Evolutionary conservation across 2,888 invertebrate species (phyloP), one percentile per base, ranked within the genome.

Genomic region (Idaea dimidiata): DNA sequence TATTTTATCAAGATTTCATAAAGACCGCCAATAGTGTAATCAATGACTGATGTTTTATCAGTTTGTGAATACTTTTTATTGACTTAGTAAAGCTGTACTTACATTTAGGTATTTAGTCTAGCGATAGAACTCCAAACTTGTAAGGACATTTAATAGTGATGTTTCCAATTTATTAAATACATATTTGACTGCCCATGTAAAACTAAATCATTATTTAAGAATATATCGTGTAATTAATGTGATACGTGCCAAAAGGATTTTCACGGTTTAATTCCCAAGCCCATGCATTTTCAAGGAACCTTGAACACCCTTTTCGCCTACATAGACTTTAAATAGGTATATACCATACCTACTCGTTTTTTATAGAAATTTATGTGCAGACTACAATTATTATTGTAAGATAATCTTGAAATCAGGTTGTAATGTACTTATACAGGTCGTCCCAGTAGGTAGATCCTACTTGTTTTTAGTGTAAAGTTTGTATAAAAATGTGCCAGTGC

Each of bases 401-500:
- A 54, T 53, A 62, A 60, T 59, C 59, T 69, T 62, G 73, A 71
- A 62, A 72, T 77, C 79, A 82, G 81, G 81, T 77, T 68, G 72
- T 72, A 69, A 64, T 70, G 67, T 71, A 72, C 59, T 16, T 60
- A 64, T 64, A 61, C 62, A 58, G 64, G 56, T 65, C 72, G 76
- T 74, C 62, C 24, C 5, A 24, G 24, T 24, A 24, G 24, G 24
- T 62, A 58, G 60, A 65, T 65, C 57, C 72, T 68, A 73, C 72
- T 73, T 76, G 71, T 69, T 72, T 74, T 72, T 72, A 69, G 66
- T 71, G 72, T 68, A 72, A 80, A 75, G 71, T 68, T 66, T 60
- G 59, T 78, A 70, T 74, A 74, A 71, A 63, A 72, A 71, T 84
- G 88, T 90, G 90, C 88, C 89, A 89, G 90, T 91, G 89, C 91